Conservation (phyloP, 2,797 vertebrate genomes). For the Pseudomugil gertrudae region DNA sequence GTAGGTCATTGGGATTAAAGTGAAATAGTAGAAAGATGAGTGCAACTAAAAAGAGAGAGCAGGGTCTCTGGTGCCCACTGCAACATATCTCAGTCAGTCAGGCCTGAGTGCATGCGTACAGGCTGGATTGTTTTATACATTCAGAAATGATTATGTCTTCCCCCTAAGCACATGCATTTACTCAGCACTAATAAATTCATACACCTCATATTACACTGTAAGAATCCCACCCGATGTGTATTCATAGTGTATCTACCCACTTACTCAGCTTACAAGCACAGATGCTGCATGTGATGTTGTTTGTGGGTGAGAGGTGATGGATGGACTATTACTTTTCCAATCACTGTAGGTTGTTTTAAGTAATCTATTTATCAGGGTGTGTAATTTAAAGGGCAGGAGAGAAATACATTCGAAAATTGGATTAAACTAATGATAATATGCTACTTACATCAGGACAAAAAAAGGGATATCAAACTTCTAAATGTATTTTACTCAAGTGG, state of each 20-base stretch:
- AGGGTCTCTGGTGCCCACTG: not conserved
- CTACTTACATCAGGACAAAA: constrained; percentile 32
- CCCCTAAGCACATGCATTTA: constrained; percentile 9
- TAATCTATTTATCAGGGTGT: constrained; percentile 36
- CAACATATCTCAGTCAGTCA: constrained; percentile 16
- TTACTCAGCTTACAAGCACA: constrained; percentile 22
- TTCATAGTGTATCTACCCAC: constrained; percentile 28
- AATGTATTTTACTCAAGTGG: constrained; percentile 24
- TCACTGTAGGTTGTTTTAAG: constrained; percentile 36
- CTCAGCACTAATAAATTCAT: constrained; percentile 13
- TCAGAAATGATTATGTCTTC: constrained; percentile 9
- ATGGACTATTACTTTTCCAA: constrained; percentile 55
- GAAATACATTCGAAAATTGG: constrained; percentile 38
- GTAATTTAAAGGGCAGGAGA: constrained; percentile 17
- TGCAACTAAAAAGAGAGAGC: not conserved
- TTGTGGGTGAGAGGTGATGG: constrained; percentile 24
- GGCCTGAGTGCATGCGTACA: not conserved
- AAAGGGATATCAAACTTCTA: constrained; percentile 31
- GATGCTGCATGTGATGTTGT: constrained; percentile 27
- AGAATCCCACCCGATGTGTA: constrained; percentile 31
- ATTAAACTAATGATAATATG: constrained; percentile 42
- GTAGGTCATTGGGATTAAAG: constrained; percentile 32
- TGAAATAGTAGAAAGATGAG: constrained; percentile 11
- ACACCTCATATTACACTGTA: constrained; percentile 15
- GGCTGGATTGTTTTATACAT: constrained; percentile 18